Conservation (phyloP, 2,113 vertebrate species). For the Paratilapia polleni region DNA sequence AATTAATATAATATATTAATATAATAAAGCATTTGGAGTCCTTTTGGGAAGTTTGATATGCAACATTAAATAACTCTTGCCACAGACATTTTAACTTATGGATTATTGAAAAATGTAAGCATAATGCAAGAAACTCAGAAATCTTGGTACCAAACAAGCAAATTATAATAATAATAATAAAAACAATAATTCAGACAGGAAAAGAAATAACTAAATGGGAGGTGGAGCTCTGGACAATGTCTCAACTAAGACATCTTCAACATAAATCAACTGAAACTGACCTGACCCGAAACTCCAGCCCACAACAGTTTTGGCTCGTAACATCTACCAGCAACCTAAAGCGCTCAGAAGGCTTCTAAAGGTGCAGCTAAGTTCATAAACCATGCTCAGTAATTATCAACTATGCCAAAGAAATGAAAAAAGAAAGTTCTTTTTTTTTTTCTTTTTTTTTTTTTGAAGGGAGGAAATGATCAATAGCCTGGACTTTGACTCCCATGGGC, state of each 20-base stretch:
- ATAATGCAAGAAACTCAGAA: background rate
- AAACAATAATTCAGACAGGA: background rate
- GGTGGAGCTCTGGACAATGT: background rate
- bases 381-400: background rate
- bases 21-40: constrained; percentile 53
- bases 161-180: background rate
- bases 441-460: background rate
- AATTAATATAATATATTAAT: constrained; percentile 73
- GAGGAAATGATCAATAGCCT: background rate
- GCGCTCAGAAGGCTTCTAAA: background rate
- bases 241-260: background rate
- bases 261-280: background rate
- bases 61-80: background rate
- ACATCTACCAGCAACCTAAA: background rate
- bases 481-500: background rate
- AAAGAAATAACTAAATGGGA: background rate
- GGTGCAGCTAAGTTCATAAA: background rate
- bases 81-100: background rate
- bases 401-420: background rate
- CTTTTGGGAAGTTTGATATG: constrained; percentile 54
- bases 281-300: no score
- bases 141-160: background rate
- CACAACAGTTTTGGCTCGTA: background rate
- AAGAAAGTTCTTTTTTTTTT: no score
- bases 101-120: background rate